These are phyloP conservation scores for Periophthalmodon schlosseri DNA, from an alignment of 2,113 vertebrate genomes.

Conservation along the genomic window DNA sequence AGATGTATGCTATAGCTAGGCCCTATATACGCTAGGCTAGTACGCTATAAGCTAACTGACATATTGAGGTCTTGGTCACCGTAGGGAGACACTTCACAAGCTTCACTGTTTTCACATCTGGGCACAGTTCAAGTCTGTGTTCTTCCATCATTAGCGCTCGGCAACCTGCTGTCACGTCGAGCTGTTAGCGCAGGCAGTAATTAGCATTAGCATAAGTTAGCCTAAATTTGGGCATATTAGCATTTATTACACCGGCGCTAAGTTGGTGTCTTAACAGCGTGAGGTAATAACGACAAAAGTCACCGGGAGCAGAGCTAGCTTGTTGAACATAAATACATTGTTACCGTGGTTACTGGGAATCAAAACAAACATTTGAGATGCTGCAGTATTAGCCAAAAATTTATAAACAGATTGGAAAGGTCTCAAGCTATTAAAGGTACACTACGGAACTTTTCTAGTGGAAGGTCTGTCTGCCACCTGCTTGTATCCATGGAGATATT, in stretches of 20 bases:
- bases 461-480: no score
- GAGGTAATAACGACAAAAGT: background rate
- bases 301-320: background rate
- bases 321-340: no score
- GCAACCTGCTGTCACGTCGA: background rate
- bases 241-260: conserved; percentile 29
- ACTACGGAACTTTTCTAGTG: no score
- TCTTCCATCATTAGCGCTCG: background rate
- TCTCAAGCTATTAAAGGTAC: no score
- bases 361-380: no score
- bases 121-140: background rate
- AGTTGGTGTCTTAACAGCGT: conserved; percentile 1
- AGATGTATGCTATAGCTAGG: no score
- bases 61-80: background rate
- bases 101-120: background rate
- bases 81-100: background rate
- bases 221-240: conserved; percentile 41
- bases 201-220: conserved; percentile 16
- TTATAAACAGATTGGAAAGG: no score
- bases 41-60: background rate
- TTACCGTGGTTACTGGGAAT: no score
- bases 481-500: no score
- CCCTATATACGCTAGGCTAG: background rate
- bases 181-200: background rate
- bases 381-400: no score